phyloP scores from a whole-genome alignment of 1,140 invertebrate genomes.

The Pemphigus obesinymphae region DNA sequence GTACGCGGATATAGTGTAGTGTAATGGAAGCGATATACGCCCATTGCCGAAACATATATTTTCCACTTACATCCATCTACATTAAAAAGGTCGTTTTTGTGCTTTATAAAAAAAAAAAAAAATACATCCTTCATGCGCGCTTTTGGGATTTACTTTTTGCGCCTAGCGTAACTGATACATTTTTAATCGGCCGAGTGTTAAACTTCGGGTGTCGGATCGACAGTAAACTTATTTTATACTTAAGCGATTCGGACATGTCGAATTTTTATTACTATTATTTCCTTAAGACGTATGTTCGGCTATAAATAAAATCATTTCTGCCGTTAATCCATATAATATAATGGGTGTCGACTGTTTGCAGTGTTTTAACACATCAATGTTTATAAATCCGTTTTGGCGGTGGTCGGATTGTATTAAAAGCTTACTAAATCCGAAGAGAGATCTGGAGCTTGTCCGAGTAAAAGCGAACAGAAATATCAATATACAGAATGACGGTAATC shows the following conservation, averaged over 20 bases:
- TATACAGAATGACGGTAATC: no score
- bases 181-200: slow-evolving; percentile 5
- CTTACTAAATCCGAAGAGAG: no score
- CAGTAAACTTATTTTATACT: slow-evolving; percentile 5
- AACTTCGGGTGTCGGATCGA: not conserved
- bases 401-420: no score
- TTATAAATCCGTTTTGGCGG: no score
- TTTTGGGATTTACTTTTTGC: not conserved
- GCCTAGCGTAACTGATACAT: not conserved
- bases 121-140: not conserved
- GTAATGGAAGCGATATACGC: not conserved
- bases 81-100: not conserved
- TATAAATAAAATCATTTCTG: no score
- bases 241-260: not conserved
- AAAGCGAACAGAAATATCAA: no score
- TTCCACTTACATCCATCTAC: not conserved
- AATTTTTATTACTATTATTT: not conserved
- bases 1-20: not conserved
- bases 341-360: no score
- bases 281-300: not conserved
- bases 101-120: not conserved
- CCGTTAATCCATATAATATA: no score
- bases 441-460: no score
- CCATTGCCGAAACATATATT: not conserved
- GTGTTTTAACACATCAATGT: no score